Conservation (phyloP, 1,140 invertebrate species). For the Drosophila hydei region DNA sequence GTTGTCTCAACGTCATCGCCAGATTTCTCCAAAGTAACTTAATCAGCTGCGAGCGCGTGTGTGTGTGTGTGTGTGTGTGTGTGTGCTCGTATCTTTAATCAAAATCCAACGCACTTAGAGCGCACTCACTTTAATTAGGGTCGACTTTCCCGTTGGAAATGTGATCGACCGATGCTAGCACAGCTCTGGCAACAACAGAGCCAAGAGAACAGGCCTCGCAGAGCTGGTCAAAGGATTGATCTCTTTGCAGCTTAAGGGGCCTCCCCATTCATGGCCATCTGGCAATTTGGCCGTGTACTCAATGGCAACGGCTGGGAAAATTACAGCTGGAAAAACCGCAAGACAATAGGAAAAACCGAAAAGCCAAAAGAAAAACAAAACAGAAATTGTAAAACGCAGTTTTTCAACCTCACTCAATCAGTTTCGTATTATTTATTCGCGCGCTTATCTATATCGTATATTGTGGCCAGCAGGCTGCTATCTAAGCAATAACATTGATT, state of each 20-base stretch:
- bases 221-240: too few species aligned
- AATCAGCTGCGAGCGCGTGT: conserved; percentile 36
- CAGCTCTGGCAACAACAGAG: too few species aligned
- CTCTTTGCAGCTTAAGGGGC: too few species aligned
- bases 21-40: conserved; percentile 46
- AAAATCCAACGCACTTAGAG: conserved; percentile 9
- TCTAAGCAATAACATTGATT: conserved; percentile 26
- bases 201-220: too few species aligned
- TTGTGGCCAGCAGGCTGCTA: neutral
- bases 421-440: conserved; percentile 25
- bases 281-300: neutral
- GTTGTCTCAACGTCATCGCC: conserved; percentile 22
- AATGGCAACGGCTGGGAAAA: neutral
- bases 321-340: conserved; percentile 3
- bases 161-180: neutral
- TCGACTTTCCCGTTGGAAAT: neutral
- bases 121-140: conserved; percentile 25
- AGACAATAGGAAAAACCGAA: neutral
- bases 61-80: neutral
- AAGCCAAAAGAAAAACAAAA: neutral
- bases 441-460: conserved; percentile 18
- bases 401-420: conserved; percentile 17
- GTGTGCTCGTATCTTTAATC: neutral
- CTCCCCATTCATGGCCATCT: too few species aligned
- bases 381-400: conserved; percentile 21